These are phyloP conservation scores for Phocides pigmalion DNA, from an alignment of 1,140 invertebrate species.

Conservation along the genomic window DNA sequence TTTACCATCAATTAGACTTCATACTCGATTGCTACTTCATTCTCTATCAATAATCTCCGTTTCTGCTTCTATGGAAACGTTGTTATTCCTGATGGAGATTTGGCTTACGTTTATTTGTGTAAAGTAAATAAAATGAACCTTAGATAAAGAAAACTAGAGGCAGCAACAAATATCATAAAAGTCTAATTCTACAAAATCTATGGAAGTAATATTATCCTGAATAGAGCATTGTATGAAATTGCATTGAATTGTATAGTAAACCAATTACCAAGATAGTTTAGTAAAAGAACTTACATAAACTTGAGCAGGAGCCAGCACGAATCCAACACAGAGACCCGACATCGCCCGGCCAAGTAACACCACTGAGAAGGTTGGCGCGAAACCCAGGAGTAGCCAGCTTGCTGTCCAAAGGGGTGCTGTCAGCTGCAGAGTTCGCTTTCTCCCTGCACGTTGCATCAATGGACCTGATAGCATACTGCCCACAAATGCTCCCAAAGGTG, in stretches of 20 bases:
- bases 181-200: too few species aligned
- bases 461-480: constrained; percentile 81
- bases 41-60: too few species aligned
- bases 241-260: not conserved
- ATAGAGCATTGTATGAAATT: too few species aligned
- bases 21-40: too few species aligned
- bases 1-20: too few species aligned
- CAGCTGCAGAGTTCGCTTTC: constrained; percentile 74
- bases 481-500: constrained; percentile 82
- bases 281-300: constrained; percentile 84
- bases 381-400: constrained; percentile 83
- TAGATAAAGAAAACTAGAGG: too few species aligned
- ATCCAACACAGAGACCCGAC: constrained; percentile 85
- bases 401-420: constrained; percentile 82
- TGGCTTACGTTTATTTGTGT: too few species aligned
- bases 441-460: constrained; percentile 79
- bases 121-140: too few species aligned
- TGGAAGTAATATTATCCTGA: too few species aligned
- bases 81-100: too few species aligned
- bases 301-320: constrained; percentile 85
- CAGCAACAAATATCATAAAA: too few species aligned
- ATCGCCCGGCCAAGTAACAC: constrained; percentile 84
- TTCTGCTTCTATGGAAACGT: too few species aligned
- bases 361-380: constrained; percentile 60
- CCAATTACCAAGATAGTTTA: not conserved